Percentiles rank a stretch among this genome's conserved stretches.
Evolutionary conservation across 1,140 invertebrate species (phyloP).

Genomic region (Lutraria rhynchaena): DNA sequence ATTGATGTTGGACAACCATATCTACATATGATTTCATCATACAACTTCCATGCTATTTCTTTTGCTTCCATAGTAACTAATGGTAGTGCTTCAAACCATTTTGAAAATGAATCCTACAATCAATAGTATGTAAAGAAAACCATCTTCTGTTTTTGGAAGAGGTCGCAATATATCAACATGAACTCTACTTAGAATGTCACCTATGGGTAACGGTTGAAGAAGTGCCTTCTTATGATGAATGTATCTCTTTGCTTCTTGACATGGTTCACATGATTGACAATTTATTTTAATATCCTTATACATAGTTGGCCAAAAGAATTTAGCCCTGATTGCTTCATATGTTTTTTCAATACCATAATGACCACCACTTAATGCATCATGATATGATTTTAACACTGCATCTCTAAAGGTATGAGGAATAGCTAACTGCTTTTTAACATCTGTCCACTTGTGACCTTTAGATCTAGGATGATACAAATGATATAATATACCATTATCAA

Average conservation of each 20-base stretch:
- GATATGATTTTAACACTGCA: conserved; percentile 12
- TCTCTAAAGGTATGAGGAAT: conserved; percentile 1
- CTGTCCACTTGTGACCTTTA: background rate
- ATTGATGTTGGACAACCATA: conserved; percentile 36
- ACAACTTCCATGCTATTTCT: conserved; percentile 53
- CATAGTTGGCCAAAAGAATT: conserved; percentile 26
- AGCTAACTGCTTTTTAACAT: conserved; percentile 20
- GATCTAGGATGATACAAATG: conserved; percentile 15
- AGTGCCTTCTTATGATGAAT: background rate
- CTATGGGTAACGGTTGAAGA: background rate
- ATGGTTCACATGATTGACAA: conserved; percentile 16
- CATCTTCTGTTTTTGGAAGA: background rate
- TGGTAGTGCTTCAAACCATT: conserved; percentile 63
- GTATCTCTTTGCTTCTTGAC: conserved; percentile 5
- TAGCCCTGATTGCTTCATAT: conserved; percentile 22
- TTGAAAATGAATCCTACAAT: conserved; percentile 60
- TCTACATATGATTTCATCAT: conserved; percentile 53
- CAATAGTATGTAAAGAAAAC: conserved; percentile 56
- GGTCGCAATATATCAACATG: conserved; percentile 8
- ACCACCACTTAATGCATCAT: conserved; percentile 26
- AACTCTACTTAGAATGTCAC: background rate
- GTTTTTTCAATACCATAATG: conserved; percentile 21
- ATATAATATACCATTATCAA: conserved; percentile 10
- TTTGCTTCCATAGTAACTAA: conserved; percentile 40
- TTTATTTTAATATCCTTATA: conserved; percentile 6